Evolutionary conservation across 1,140 invertebrate genomes (phyloP).

Genomic region (Chelonus insularis): DNA sequence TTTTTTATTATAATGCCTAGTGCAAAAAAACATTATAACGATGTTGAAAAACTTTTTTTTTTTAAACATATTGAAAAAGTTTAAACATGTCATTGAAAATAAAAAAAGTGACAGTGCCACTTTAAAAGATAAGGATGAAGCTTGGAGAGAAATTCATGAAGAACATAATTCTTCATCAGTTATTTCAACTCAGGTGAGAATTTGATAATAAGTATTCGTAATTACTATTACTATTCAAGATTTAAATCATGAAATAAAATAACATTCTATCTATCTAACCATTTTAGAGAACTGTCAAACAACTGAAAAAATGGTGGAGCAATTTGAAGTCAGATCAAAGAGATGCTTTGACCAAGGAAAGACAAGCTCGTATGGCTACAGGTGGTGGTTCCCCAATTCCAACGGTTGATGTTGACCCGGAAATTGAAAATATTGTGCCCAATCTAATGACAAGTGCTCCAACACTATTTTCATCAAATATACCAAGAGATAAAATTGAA

Average conservation of each 20-base stretch:
- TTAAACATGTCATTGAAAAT: neutral
- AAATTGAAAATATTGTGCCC: neutral
- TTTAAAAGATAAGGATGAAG: slow-evolving; percentile 6
- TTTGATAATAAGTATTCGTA: neutral
- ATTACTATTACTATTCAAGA: too few relatives aligned
- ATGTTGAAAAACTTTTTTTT: slow-evolving; percentile 3
- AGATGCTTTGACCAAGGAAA: slow-evolving; percentile 15
- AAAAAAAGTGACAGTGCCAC: slow-evolving; percentile 5
- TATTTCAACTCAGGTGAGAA: neutral
- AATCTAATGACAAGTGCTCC: slow-evolving; percentile 1
- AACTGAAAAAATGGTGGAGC: neutral
- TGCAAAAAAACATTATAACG: slow-evolving; percentile 1
- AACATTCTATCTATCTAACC: too few relatives aligned
- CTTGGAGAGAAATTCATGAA: slow-evolving; percentile 12
- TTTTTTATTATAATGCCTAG: neutral
- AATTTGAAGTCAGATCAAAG: neutral
- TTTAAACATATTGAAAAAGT: slow-evolving; percentile 19
- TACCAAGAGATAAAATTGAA: too few relatives aligned
- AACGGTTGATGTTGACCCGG: neutral
- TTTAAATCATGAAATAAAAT: too few relatives aligned
- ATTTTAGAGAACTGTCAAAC: neutral
- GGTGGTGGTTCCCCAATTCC: slow-evolving; percentile 4
- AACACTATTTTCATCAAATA: neutral
- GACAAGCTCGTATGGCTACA: neutral
- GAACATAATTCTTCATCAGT: neutral